phyloP scores from a whole-genome alignment of 2,797 vertebrate species.

The Poecilia picta region DNA sequence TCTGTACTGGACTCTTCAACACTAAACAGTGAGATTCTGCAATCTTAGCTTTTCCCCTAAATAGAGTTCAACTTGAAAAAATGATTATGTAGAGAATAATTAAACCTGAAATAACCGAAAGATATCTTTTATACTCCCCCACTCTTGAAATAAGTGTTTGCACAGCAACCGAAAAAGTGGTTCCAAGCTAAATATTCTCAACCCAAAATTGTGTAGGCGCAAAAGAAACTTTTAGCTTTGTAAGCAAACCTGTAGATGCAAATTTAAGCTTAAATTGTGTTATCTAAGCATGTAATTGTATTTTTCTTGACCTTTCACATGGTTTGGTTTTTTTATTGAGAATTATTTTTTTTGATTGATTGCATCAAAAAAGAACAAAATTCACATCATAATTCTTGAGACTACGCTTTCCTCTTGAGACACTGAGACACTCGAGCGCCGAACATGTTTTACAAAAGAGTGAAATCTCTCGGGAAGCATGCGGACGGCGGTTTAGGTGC shows the following conservation, averaged over 20 bases:
- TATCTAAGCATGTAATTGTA: background rate
- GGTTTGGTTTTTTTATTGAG: background rate
- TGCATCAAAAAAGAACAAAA: slow-evolving; percentile 1
- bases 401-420: slow-evolving; percentile 83
- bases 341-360: background rate
- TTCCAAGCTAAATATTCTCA: background rate
- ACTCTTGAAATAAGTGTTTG: background rate
- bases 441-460: slow-evolving; percentile 39
- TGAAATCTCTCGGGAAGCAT: slow-evolving; percentile 41
- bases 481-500: slow-evolving; percentile 36
- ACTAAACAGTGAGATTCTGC: background rate
- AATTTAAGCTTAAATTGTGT: background rate
- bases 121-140: background rate
- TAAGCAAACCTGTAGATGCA: background rate
- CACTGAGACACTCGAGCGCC: slow-evolving; percentile 77
- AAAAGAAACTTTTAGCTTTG: background rate
- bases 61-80: background rate
- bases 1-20: background rate
- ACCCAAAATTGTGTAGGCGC: background rate
- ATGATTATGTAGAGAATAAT: background rate
- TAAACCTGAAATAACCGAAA: background rate
- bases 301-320: background rate
- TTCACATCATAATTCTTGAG: slow-evolving; percentile 68
- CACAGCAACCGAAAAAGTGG: background rate
- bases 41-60: background rate